Evolutionary conservation across 2,797 vertebrate genomes (phyloP), one percentile per base, ranked within the genome.

Genomic region (Podargus strigoides): DNA sequence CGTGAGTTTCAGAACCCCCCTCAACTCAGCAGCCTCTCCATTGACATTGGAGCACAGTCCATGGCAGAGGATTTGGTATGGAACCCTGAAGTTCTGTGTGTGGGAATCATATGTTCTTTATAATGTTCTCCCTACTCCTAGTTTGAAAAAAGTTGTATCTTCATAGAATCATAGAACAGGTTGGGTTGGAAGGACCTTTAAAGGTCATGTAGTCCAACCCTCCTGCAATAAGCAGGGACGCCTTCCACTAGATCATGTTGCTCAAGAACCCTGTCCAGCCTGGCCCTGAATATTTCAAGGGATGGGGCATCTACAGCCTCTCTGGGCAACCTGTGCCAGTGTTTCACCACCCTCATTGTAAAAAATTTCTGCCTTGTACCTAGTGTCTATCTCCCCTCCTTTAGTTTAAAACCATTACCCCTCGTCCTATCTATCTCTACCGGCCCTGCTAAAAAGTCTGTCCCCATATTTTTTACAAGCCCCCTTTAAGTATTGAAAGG

Each of bases 21-120:
- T 58, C 99, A 99, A 84, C 98, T 99, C 87, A 98, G 99, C 97
- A 99, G 99, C 96, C 98, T 99, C 89, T 99, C 99, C 11, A 98
- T 99, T 42, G 99, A 99, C 93, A 98, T 99, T 92, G 99, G 99
- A 91, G 98, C 99, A 1, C 99, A 99, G 96, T 99, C 99, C 30
- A 99, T 99, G 99, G 99, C 99, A 9, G 99, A 99, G 42, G 99
- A 99, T 97, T 97, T 99, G 98, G 99, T 99, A 98, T 96, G 98
- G 34, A 94, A 91, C 73, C 34, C 62, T 63, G 16, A 68, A 24
- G 62, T 73, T 91, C 36, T 72, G 14, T 78, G n/a, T 53, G 16
- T 52, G 32, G 27, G 32, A 76, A 42, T 77, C 22, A 6, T 21
- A 42, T 4, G 8, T 80, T 36, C 32, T 66, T 78, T 67, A 59